These are phyloP conservation scores for Nannospalax galili DNA, from an alignment of 2,113 vertebrate species.

Conservation along the genomic window DNA sequence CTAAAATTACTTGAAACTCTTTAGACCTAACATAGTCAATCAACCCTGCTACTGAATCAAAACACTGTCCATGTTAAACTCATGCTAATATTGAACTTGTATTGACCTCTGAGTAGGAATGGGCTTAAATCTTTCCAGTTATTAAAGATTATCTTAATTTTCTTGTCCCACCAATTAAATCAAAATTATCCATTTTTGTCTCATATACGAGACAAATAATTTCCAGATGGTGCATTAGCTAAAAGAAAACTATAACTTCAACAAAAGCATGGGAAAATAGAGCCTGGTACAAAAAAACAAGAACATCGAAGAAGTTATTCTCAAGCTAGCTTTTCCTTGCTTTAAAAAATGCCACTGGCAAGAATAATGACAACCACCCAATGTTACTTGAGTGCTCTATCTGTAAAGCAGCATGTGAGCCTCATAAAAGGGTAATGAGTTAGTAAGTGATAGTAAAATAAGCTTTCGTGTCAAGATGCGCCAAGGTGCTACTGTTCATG, in stretches of 20 bases:
- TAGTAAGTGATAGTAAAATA: conserved; percentile 88
- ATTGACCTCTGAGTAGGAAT: not conserved
- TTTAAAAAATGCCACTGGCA: conserved; percentile 81
- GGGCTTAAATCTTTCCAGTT: not conserved
- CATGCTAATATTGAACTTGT: not conserved
- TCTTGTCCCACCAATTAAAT: conserved; percentile 64
- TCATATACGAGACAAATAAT: conserved; percentile 75
- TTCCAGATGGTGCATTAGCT: conserved; percentile 34
- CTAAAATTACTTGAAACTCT: not conserved
- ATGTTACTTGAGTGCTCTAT: conserved; percentile 82
- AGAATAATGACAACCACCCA: conserved; percentile 83
- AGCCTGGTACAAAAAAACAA: conserved; percentile 63
- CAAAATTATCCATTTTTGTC: conserved; percentile 40
- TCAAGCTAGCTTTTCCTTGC: conserved; percentile 78
- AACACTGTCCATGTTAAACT: conserved; percentile 2
- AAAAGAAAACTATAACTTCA: conserved; percentile 61
- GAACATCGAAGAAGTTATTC: conserved; percentile 76
- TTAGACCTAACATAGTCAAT: not conserved
- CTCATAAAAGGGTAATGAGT: conserved; percentile 86
- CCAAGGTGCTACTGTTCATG: conserved; percentile 65
- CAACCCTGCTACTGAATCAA: not conserved
- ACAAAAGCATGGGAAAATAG: conserved; percentile 57
- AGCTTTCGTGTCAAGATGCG: conserved; percentile 81
- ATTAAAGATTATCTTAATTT: conserved; percentile 68
- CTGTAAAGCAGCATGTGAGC: conserved; percentile 85